Percentiles rank a stretch among this genome's conserved stretches.
These are phyloP conservation scores for Drosophila ohnishii DNA, from an alignment of 1,140 invertebrate species.

Conservation along the genomic window DNA sequence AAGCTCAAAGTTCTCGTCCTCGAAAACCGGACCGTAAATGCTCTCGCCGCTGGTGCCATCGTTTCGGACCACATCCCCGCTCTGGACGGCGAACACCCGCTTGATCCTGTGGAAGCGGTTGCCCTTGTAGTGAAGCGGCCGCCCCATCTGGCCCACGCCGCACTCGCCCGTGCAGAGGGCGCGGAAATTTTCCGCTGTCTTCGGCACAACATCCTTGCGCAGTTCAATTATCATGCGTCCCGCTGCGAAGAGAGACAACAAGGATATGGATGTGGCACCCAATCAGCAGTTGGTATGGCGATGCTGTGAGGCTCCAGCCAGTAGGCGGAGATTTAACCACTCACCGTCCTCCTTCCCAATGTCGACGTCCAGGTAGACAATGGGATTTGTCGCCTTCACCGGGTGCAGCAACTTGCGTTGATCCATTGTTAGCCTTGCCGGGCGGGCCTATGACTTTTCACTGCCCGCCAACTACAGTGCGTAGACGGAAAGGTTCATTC, in stretches of 20 bases:
- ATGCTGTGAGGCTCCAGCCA: constrained; percentile 22
- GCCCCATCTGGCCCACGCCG: constrained; percentile 87
- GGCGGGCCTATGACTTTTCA: constrained; percentile 23
- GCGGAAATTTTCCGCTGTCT: constrained; percentile 96
- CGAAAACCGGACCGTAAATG: constrained; percentile 95
- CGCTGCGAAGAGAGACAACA: constrained; percentile 83
- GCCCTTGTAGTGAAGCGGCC: constrained; percentile 90
- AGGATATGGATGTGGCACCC: constrained; percentile 9
- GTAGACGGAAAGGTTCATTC: neutral
- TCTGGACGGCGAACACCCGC: constrained; percentile 91
- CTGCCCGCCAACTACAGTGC: constrained; percentile 22
- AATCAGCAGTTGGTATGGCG: constrained; percentile 27
- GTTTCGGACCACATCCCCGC: constrained; percentile 90
- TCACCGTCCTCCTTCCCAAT: constrained; percentile 85
- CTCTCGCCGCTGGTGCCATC: constrained; percentile 95
- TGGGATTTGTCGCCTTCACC: constrained; percentile 82
- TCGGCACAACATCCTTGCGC: constrained; percentile 93
- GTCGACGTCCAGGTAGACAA: constrained; percentile 88
- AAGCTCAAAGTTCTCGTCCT: constrained; percentile 94
- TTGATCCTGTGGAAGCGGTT: constrained; percentile 89
- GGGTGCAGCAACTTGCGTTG: constrained; percentile 45
- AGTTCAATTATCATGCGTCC: constrained; percentile 93
- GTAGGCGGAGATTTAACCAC: constrained; percentile 6
- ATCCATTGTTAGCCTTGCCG: constrained; percentile 47
- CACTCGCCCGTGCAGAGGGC: constrained; percentile 94